These are phyloP conservation scores for Drosophila algonquin DNA, from an alignment of 2,888 invertebrate genomes.

Conservation along the genomic window DNA sequence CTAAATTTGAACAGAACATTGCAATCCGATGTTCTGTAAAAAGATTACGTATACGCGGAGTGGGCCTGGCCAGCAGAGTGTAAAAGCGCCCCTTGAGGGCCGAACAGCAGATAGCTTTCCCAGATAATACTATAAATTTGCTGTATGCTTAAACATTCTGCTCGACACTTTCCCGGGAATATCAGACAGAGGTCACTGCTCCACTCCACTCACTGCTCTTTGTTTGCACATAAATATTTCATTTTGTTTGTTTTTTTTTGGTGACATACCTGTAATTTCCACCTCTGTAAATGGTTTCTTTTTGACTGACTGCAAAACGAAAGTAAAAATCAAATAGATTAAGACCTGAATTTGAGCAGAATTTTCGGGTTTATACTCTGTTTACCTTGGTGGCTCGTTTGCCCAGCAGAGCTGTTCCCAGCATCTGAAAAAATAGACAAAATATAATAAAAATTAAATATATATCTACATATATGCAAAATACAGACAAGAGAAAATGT, in stretches of 20 bases:
- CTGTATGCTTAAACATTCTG: conserved; percentile 17
- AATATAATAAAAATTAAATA: conserved; percentile 27
- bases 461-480: no score
- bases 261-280: conserved; percentile 82
- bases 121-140: background rate
- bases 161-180: conserved; percentile 6
- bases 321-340: conserved; percentile 43
- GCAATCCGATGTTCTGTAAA: background rate
- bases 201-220: background rate
- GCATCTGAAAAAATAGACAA: conserved; percentile 77
- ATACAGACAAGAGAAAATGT: conserved; percentile 21
- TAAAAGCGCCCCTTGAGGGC: background rate
- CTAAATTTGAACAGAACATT: conserved; percentile 3
- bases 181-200: conserved; percentile 37
- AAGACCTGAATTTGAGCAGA: conserved; percentile 7
- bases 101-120: no score
- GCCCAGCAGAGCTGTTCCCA: conserved; percentile 84
- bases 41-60: conserved; percentile 50
- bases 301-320: conserved; percentile 80
- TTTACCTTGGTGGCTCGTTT: conserved; percentile 83
- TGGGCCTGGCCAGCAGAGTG: background rate
- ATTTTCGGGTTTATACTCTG: conserved; percentile 13
- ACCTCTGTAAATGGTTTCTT: conserved; percentile 84
- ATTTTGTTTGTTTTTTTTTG: conserved; percentile 19
- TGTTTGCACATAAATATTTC: conserved; percentile 19